Conservation (phyloP, 2,113 vertebrate species). For the Pollachius pollachius region DNA sequence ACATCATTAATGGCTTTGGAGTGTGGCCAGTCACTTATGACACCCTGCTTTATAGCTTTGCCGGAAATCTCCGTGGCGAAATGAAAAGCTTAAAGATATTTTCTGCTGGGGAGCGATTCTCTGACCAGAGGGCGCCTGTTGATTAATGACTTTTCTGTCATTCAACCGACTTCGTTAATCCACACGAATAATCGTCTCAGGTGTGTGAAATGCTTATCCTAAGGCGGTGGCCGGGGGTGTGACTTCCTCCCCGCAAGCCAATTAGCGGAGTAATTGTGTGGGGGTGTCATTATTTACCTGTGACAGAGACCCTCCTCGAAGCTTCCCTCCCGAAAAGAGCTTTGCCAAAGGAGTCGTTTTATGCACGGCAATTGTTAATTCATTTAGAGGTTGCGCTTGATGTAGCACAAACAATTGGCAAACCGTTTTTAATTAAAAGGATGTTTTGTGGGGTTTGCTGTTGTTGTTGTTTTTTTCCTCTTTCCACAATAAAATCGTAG, state of each 20-base stretch:
- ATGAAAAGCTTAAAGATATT: conserved; percentile 92
- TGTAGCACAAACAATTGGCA: conserved; percentile 56
- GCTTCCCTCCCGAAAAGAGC: too few species aligned
- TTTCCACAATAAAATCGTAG: too few species aligned
- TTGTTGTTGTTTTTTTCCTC: too few species aligned
- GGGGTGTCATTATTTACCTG: too few species aligned
- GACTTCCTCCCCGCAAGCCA: neutral
- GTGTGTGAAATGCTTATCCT: conserved; percentile 53
- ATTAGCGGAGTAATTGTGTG: too few species aligned
- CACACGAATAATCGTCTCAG: conserved; percentile 80
- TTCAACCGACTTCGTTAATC: conserved; percentile 81
- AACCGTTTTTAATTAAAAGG: conserved; percentile 48
- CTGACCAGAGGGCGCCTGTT: conserved; percentile 80
- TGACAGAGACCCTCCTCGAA: too few species aligned
- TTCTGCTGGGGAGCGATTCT: conserved; percentile 85
- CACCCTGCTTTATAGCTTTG: conserved; percentile 87
- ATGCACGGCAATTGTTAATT: conserved; percentile 59
- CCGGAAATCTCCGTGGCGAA: conserved; percentile 81
- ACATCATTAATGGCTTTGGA: conserved; percentile 92
- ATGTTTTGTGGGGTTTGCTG: conserved; percentile 17
- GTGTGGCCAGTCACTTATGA: conserved; percentile 93
- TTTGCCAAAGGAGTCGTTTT: conserved; percentile 16
- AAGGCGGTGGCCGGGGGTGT: conserved; percentile 1
- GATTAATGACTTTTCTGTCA: conserved; percentile 87
- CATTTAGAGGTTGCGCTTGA: conserved; percentile 33